Percentiles rank a stretch among this genome's conserved stretches.
phyloP scores from a whole-genome alignment of 2,888 invertebrate genomes.

The Drosophila meridionalis region DNA sequence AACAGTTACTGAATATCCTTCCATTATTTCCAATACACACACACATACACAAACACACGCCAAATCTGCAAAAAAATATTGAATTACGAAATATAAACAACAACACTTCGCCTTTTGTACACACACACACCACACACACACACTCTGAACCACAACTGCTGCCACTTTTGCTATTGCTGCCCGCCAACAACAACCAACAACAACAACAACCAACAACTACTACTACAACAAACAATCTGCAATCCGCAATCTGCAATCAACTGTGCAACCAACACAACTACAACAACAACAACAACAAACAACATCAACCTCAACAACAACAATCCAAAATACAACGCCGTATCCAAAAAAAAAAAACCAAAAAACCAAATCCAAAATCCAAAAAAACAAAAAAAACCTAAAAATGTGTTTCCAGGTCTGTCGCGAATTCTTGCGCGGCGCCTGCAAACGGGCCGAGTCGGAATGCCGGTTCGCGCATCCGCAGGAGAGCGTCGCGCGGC shows the following conservation, averaged over 20 bases:
- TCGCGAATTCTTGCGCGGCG: conserved; percentile 99
- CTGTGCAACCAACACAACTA: conserved; percentile 63
- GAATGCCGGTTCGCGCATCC: conserved; percentile 99
- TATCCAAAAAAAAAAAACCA: conserved; percentile 33
- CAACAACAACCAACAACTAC: conserved; percentile 49
- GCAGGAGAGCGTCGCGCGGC: conserved; percentile 97
- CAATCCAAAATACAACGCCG: conserved; percentile 46
- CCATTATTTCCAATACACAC: conserved; percentile 79
- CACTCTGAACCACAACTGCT: conserved; percentile 76
- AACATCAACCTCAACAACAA: conserved; percentile 48
- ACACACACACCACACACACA: conserved; percentile 52
- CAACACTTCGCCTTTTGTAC: conserved; percentile 55
- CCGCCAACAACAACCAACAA: conserved; percentile 62
- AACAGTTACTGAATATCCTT: conserved; percentile 82
- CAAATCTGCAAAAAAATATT: conserved; percentile 46
- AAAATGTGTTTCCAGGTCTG: conserved; percentile 90
- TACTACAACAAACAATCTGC: conserved; percentile 53
- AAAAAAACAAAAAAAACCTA: conserved; percentile 31
- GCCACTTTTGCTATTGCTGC: conserved; percentile 82
- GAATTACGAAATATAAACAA: conserved; percentile 23
- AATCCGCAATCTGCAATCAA: conserved; percentile 71
- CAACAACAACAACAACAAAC: conserved; percentile 49
- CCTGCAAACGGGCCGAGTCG: conserved; percentile 98
- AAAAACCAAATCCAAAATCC: conserved; percentile 34
- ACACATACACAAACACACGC: conserved; percentile 34